Base-by-base conservation (phyloP, 2,113 vertebrate genomes). In the Oryzias melastigma region DNA sequence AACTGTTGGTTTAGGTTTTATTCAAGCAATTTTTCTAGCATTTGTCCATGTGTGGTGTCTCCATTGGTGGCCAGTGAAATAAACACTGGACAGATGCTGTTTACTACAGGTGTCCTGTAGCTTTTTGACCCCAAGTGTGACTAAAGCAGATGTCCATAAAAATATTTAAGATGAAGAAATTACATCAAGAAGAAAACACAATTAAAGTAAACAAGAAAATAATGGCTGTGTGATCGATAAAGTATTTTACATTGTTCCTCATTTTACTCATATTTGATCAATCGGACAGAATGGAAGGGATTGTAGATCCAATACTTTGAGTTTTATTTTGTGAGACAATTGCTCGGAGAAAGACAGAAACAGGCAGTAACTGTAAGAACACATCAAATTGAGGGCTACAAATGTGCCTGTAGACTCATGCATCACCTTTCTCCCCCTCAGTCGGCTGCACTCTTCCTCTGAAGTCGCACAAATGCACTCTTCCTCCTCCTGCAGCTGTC, bases 381-480 rank as follows among this genome's bases (percentile, higher is more conserved):
- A 40, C 18, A 40, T 52, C 54, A 55, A 45, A 52, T 13, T n/a
- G 52, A 58, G 20, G 20, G 19, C 40, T n/a, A 51, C 12, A 51
- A 17, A 72, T 59, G 29, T 12, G 52, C 47, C 6, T 43, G 18
- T n/a, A 48, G 42, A 14, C 6, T 54, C 22, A 15, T 5, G 3
- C 41, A 48, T 52, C 65, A 18, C 10, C 46, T 62, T 41, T 27
- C 58, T 18, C 44, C 43, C 20, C 8, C 19, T 18, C 40, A 25
- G 40, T 25, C 59, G 5, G 40, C 35, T 52, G 41, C n/a, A 43
- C 24, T 7, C 13, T 24, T n/a, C 15, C 5, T 47, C 52, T 53
- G 42, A 57, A 52, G 61, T 44, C 65, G 52, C 62, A 50, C 4
- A 46, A 25, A 55, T 44, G 60, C 59, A 60, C 64, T 56, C 72